Percentiles rank a stretch among this genome's conserved stretches.
Evolutionary conservation across 2,888 invertebrate genomes (phyloP).

Genomic region (Drosophila emarginata): DNA sequence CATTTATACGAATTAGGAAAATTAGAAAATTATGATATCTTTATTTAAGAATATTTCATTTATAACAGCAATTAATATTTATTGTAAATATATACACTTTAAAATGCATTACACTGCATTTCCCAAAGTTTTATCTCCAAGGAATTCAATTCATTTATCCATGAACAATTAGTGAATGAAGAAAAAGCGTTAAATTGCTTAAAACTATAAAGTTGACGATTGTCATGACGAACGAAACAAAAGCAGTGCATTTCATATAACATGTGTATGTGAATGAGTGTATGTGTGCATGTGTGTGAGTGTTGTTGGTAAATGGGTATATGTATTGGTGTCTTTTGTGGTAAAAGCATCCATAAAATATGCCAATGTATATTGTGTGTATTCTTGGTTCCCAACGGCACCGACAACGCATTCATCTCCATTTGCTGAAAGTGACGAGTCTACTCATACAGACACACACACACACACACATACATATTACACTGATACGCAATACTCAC

Average conservation of each 20-base stretch:
- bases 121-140: constrained; percentile 10
- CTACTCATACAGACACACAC: constrained; percentile 26
- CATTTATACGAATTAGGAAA: constrained; percentile 31
- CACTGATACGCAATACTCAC: neutral
- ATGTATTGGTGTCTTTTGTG: constrained; percentile 42
- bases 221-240: neutral
- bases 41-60: neutral
- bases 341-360: constrained; percentile 72
- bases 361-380: constrained; percentile 59
- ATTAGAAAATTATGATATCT: neutral
- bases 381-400: constrained; percentile 43
- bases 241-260: neutral
- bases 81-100: neutral
- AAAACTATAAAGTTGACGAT: constrained; percentile 2
- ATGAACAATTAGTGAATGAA: neutral
- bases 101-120: neutral
- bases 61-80: constrained; percentile 22
- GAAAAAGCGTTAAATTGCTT: constrained; percentile 1
- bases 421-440: constrained; percentile 72
- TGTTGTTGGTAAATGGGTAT: constrained; percentile 1
- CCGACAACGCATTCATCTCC: constrained; percentile 71
- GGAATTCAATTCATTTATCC: constrained; percentile 14
- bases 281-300: constrained; percentile 10
- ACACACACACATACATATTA: constrained; percentile 10
- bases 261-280: neutral